Conservation (phyloP, 2,113 vertebrate species). For the Syrrhaptes paradoxus region DNA sequence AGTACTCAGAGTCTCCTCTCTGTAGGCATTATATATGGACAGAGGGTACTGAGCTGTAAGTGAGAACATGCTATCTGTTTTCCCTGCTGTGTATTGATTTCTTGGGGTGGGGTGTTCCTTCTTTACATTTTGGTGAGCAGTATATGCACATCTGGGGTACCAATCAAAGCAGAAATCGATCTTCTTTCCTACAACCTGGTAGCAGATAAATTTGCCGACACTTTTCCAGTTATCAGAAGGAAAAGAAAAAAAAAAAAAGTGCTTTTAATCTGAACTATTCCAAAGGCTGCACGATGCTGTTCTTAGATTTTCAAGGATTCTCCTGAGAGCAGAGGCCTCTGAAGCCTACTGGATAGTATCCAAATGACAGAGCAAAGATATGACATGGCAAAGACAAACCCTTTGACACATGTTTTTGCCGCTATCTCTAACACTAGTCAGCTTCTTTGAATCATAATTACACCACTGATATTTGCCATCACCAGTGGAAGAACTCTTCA, state of each 20-base stretch:
- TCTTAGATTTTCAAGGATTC: neutral
- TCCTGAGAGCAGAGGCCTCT: neutral
- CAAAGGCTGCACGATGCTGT: neutral
- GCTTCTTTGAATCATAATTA: neutral
- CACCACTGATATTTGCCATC: neutral
- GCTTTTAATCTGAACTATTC: neutral
- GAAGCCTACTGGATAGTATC: neutral
- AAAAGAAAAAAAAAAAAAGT: neutral
- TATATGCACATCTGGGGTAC: neutral
- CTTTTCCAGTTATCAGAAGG: neutral
- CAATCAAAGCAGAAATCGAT: neutral
- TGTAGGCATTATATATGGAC: neutral
- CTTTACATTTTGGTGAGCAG: neutral
- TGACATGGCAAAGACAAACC: neutral
- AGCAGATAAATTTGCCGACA: neutral
- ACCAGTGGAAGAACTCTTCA: neutral
- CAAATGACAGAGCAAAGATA: neutral
- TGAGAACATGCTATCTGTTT: neutral
- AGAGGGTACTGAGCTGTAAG: neutral
- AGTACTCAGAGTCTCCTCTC: neutral
- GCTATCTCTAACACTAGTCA: neutral
- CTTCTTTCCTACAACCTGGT: neutral
- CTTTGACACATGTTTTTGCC: neutral
- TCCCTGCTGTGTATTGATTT: neutral
- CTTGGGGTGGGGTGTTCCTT: neutral